phyloP scores from a whole-genome alignment of 2,797 vertebrate genomes.

The Trichosurus vulpecula region DNA sequence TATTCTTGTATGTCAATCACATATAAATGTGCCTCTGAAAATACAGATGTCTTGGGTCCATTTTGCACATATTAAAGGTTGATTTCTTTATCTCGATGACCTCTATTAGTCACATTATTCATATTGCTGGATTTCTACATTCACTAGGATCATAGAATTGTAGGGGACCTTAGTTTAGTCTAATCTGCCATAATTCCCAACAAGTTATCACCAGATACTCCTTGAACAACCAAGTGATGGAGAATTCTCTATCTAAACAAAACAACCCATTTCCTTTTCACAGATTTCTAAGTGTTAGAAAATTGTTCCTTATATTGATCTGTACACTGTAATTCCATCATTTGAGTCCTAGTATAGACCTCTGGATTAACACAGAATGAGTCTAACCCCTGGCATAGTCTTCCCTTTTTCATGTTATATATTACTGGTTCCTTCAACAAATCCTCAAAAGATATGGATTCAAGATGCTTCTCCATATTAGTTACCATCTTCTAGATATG shows the following conservation, averaged over 20 bases:
- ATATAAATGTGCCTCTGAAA: constrained; percentile 13
- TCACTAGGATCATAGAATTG: background rate
- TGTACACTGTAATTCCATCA: background rate
- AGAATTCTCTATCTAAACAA: background rate
- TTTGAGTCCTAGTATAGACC: background rate
- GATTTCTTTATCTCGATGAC: constrained; percentile 39
- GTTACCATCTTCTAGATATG: background rate
- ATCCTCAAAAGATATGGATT: background rate
- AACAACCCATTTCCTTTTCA: background rate
- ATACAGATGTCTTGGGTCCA: background rate
- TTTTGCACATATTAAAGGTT: background rate
- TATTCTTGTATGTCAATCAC: constrained; percentile 17
- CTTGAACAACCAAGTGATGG: background rate
- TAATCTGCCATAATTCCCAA: background rate
- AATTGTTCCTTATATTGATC: background rate
- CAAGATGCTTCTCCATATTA: background rate
- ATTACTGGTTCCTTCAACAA: background rate
- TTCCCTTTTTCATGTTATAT: background rate
- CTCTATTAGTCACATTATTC: background rate
- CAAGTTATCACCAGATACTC: background rate
- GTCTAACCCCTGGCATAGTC: background rate
- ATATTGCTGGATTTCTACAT: background rate
- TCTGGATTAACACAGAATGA: background rate
- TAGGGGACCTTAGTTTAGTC: background rate
- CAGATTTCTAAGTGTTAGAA: background rate